Conservation (phyloP, 2,113 vertebrate species). For the Lathamus discolor region DNA sequence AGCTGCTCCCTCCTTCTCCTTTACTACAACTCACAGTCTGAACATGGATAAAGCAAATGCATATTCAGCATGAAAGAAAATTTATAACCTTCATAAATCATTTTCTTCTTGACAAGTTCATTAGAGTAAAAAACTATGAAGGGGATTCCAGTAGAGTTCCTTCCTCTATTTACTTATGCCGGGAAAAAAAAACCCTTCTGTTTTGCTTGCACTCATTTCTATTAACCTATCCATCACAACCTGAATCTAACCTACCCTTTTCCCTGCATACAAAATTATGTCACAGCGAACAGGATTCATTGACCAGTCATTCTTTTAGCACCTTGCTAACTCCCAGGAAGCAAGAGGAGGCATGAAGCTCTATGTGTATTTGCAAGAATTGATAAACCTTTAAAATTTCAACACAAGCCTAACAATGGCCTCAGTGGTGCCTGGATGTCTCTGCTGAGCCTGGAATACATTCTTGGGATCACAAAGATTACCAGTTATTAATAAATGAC, state of each 20-base stretch:
- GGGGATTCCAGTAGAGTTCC: neutral
- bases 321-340: neutral
- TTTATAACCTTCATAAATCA: neutral
- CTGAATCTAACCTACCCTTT: neutral
- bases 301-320: neutral
- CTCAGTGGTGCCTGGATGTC: neutral
- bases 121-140: neutral
- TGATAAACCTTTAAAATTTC: neutral
- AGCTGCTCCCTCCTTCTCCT: neutral
- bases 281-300: neutral
- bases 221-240: neutral
- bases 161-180: neutral
- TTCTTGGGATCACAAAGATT: neutral
- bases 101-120: neutral
- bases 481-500: neutral
- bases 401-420: neutral
- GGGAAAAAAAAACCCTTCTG: neutral
- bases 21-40: neutral
- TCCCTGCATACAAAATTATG: neutral
- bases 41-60: neutral
- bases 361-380: neutral
- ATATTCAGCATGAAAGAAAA: neutral
- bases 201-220: neutral
- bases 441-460: neutral
- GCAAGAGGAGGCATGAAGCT: neutral